Evolutionary conservation across 1,140 invertebrate genomes (phyloP).

Genomic region (Chymomyza costata): DNA sequence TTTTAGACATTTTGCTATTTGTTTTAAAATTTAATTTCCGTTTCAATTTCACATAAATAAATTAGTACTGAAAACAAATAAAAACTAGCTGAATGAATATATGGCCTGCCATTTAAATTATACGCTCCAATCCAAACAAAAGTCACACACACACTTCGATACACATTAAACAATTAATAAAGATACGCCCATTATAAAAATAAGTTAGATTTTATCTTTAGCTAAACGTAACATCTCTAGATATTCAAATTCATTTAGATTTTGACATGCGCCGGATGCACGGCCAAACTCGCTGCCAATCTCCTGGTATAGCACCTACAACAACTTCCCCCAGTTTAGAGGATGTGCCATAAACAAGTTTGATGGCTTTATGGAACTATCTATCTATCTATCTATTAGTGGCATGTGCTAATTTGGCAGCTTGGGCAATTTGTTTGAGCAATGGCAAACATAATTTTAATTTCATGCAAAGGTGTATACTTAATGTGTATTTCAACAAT

Average conservation of each 20-base stretch:
- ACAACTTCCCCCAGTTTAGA: slow-evolving; percentile 2
- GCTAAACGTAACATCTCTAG: slow-evolving; percentile 25
- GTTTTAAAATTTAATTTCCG: slow-evolving; percentile 75
- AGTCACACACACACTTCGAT: slow-evolving; percentile 33
- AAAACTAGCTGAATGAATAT: slow-evolving; percentile 18
- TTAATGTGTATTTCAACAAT: too few relatives aligned
- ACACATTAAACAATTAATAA: slow-evolving; percentile 42
- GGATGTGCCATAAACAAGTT: slow-evolving; percentile 51
- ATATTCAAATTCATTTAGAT: slow-evolving; percentile 37
- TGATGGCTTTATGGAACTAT: slow-evolving; percentile 45
- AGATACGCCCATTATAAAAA: slow-evolving; percentile 31
- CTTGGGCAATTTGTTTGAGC: too few relatives aligned
- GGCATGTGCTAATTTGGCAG: not conserved
- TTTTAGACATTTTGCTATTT: slow-evolving; percentile 46
- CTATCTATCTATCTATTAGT: not conserved
- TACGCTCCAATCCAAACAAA: slow-evolving; percentile 15
- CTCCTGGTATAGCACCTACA: slow-evolving; percentile 9
- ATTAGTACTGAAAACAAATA: slow-evolving; percentile 53
- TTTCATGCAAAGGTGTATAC: too few relatives aligned
- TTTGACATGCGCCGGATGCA: slow-evolving; percentile 51
- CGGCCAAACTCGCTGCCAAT: slow-evolving; percentile 46
- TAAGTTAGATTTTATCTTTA: slow-evolving; percentile 24
- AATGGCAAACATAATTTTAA: too few relatives aligned
- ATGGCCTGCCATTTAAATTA: too few relatives aligned
- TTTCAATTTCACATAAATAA: slow-evolving; percentile 74